These are phyloP conservation scores for Podarcis muralis DNA, from an alignment of 2,113 vertebrate genomes.

Conservation along the genomic window DNA sequence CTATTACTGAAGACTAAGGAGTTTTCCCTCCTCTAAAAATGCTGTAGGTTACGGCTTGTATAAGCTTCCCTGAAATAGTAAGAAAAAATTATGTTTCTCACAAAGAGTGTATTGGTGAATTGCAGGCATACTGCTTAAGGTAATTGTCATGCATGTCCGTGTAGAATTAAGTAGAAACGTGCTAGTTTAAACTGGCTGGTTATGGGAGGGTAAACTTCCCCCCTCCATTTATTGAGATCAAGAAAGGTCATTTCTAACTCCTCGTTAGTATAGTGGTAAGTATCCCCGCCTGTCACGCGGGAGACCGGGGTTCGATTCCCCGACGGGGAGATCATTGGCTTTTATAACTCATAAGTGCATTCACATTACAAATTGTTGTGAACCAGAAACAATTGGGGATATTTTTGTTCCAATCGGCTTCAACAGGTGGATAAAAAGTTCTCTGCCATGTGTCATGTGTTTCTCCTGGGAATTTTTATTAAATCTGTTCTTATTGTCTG, in stretches of 20 bases:
- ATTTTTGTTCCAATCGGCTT: no score
- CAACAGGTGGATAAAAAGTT: no score
- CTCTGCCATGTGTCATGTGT: no score
- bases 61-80: not conserved
- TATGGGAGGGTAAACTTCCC: not conserved
- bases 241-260: not conserved
- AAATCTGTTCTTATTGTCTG: no score
- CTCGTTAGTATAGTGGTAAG: constrained; percentile 65
- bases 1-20: not conserved
- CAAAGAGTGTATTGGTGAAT: not conserved
- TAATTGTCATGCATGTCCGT: not conserved
- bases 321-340: not conserved
- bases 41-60: not conserved
- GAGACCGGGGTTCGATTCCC: constrained; percentile 39
- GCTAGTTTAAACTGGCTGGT: not conserved
- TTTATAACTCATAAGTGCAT: no score
- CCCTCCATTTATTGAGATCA: no score
- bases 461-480: no score
- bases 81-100: not conserved
- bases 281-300: constrained; percentile 68
- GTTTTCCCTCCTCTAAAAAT: not conserved
- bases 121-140: not conserved
- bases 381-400: no score
- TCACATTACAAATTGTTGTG: no score
- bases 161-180: not conserved